Conservation (phyloP, 2,888 invertebrate genomes). For the Piscicola geometra region DNA sequence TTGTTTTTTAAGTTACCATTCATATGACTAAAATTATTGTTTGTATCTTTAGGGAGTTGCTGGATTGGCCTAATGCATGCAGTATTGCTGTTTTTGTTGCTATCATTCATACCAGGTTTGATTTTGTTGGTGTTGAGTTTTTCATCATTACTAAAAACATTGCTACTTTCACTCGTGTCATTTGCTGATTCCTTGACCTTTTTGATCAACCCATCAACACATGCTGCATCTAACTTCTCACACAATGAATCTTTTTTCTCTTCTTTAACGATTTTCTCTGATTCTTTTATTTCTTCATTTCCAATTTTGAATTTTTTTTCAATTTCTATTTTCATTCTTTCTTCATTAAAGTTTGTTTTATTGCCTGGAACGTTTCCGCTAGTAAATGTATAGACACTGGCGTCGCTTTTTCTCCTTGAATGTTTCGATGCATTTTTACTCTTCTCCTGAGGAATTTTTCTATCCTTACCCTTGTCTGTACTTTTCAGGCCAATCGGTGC, state of each 20-base stretch:
- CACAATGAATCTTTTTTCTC: no score
- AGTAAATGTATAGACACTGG: background rate
- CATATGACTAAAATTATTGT: background rate
- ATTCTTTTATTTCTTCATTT: no score
- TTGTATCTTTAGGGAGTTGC: no score
- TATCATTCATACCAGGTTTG: no score
- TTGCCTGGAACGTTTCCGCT: background rate
- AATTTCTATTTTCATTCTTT: background rate
- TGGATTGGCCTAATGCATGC: no score
- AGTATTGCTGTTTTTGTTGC: no score
- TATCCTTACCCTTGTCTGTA: background rate
- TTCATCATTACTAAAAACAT: background rate
- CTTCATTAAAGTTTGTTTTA: background rate
- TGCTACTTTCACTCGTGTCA: background rate
- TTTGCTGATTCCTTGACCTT: no score
- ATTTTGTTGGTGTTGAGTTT: no score
- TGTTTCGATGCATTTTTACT: background rate
- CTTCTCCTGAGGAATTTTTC: background rate
- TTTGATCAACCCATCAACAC: no score
- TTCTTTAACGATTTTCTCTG: no score
- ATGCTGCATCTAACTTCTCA: no score
- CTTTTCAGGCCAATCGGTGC: background rate
- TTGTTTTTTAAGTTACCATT: slow-evolving; percentile 11
- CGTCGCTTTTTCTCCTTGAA: slow-evolving; percentile 7
- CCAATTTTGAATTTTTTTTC: background rate